Percentiles rank a stretch among this genome's conserved stretches.
These are phyloP conservation scores for Leptinotarsa texana DNA, from an alignment of 1,140 invertebrate species.

Conservation along the genomic window DNA sequence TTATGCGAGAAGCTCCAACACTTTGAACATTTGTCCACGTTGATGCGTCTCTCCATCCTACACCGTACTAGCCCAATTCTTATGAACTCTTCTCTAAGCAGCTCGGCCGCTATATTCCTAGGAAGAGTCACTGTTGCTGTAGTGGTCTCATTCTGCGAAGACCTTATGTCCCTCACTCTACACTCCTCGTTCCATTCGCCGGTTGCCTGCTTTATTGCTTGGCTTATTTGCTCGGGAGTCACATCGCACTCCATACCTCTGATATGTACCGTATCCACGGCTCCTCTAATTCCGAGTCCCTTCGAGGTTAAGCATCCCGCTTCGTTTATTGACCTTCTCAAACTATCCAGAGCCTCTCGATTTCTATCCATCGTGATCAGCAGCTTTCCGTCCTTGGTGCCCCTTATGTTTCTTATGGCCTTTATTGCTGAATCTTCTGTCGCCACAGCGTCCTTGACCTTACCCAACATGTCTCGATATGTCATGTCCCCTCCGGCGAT, in stretches of 20 bases:
- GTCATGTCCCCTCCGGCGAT: neutral
- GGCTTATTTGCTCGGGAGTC: neutral
- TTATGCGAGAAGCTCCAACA: neutral
- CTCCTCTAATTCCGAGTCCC: neutral
- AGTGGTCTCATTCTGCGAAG: neutral
- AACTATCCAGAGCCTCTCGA: neutral
- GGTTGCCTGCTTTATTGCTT: neutral
- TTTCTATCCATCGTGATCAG: neutral
- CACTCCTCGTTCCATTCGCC: neutral
- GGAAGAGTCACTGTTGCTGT: neutral
- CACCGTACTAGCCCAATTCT: neutral
- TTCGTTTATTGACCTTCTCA: neutral
- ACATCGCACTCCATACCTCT: neutral
- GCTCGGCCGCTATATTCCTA: neutral
- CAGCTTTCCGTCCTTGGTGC: neutral
- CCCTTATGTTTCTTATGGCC: neutral
- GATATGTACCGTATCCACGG: neutral
- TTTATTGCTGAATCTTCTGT: neutral
- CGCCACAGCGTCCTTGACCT: neutral
- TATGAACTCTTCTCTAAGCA: neutral
- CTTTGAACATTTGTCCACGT: neutral
- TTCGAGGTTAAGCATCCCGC: neutral
- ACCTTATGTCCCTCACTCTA: neutral
- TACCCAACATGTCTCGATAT: neutral
- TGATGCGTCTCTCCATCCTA: neutral